These are phyloP conservation scores for Thermophis baileyi DNA, from an alignment of 2,113 vertebrate genomes.

Conservation along the genomic window DNA sequence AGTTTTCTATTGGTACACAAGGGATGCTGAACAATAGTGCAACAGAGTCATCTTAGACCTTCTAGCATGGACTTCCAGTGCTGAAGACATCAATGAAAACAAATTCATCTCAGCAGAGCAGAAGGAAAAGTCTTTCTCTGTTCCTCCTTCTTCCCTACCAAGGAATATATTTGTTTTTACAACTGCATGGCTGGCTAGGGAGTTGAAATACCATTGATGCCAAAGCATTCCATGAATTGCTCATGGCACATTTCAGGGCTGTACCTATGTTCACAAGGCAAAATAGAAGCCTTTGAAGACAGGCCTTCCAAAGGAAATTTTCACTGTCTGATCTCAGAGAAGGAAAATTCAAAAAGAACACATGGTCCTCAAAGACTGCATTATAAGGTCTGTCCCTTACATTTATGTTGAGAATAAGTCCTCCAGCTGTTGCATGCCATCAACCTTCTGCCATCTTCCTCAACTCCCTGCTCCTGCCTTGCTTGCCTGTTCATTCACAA, in stretches of 20 bases:
- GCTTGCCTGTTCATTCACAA: not conserved
- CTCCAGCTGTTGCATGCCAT: not conserved
- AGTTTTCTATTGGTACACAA: not conserved
- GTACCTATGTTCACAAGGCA: not conserved
- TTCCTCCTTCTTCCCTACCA: not conserved
- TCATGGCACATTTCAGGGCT: not conserved
- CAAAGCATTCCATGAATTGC: not conserved
- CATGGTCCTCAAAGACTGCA: not conserved
- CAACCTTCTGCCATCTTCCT: not conserved
- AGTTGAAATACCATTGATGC: not conserved
- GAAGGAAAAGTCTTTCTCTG: not conserved
- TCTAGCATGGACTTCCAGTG: not conserved
- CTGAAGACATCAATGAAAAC: not conserved
- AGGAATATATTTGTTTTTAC: not conserved
- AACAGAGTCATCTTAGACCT: not conserved
- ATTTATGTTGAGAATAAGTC: not conserved
- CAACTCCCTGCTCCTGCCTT: not conserved
- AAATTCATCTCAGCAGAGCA: not conserved
- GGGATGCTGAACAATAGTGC: not conserved
- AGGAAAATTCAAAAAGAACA: not conserved
- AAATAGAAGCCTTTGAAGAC: not conserved
- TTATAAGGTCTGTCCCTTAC: not conserved
- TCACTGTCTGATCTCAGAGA: not conserved
- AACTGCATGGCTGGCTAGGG: not conserved
- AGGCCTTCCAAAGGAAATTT: not conserved